Evolutionary conservation across 2,113 vertebrate species (phyloP).

Genomic region (Paedocypris sp.): DNA sequence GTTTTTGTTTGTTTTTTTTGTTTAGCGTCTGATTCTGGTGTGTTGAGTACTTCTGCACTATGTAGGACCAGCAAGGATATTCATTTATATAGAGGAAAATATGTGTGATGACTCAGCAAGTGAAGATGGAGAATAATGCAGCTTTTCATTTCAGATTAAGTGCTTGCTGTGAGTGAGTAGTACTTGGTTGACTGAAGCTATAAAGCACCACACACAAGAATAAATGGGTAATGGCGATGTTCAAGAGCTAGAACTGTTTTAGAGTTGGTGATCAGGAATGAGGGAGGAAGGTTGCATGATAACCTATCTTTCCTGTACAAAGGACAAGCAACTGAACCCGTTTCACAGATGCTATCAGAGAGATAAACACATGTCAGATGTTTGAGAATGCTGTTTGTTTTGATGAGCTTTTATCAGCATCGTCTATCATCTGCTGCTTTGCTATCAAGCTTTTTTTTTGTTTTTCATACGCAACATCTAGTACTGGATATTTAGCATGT

Average conservation of each 20-base stretch:
- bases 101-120: neutral
- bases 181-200: neutral
- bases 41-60: no score
- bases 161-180: neutral
- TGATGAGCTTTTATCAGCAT: neutral
- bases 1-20: no score
- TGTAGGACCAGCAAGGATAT: neutral
- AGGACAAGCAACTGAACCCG: neutral
- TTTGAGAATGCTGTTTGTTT: neutral
- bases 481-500: neutral
- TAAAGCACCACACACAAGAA: neutral
- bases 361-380: neutral
- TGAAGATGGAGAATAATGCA: neutral
- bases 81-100: neutral
- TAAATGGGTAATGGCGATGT: neutral
- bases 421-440: neutral
- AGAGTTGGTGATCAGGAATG: neutral
- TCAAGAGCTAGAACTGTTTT: no score
- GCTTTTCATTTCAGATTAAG: conserved; percentile 9
- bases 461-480: no score
- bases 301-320: no score
- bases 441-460: neutral
- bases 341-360: neutral
- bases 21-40: no score
- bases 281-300: neutral